Evolutionary conservation across 2,888 invertebrate species (phyloP), one percentile per base, ranked within the genome.

Genomic region (Prosopocoilus inquinatus): DNA sequence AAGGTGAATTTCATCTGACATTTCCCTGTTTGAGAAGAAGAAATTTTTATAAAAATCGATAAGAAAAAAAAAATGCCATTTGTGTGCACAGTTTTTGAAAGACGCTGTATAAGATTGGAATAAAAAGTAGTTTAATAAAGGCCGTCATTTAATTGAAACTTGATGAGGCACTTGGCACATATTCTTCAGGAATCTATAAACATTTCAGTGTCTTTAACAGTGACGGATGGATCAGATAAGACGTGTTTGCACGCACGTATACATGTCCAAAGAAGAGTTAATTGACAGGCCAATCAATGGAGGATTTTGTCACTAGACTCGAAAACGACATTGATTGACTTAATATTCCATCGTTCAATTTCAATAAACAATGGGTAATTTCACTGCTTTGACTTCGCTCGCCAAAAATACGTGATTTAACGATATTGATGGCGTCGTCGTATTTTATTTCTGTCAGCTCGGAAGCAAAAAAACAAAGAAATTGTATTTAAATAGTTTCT

Each of bases 281-380:
- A 76, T 76, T 77, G 76, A 76, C 76, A 75, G 76, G 65, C 75
- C 75, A 76, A 75, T 75, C 75, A 76, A 75, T 76, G 75, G 74
- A 71, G 73, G 71, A 75, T 76, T 77, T 77, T 77, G 76, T 76
- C 76, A 76, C 74, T 70, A 71, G 65, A 70, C 69, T 71, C 67
- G 65, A 70, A 70, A 68, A 64, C 64, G 75, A 75, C 75, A 69
- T 72, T 75, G 76, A 76, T 76, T 76, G 75, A 75, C 75, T 75
- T 76, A 75, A 76, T 76, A 76, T 75, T 75, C 72, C 63, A 60
- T 62, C 66, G 67, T 70, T 73, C 73, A 75, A 74, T 74, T 75
- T 75, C 74, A 75, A 75, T 76, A 75, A 75, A 76, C 75, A 76
- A 76, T 76, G 71, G 75, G 71, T 72, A 74, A 73, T 73, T 74